Conservation (phyloP, 2,888 invertebrate species). For the Ryuthela nishihirai region DNA sequence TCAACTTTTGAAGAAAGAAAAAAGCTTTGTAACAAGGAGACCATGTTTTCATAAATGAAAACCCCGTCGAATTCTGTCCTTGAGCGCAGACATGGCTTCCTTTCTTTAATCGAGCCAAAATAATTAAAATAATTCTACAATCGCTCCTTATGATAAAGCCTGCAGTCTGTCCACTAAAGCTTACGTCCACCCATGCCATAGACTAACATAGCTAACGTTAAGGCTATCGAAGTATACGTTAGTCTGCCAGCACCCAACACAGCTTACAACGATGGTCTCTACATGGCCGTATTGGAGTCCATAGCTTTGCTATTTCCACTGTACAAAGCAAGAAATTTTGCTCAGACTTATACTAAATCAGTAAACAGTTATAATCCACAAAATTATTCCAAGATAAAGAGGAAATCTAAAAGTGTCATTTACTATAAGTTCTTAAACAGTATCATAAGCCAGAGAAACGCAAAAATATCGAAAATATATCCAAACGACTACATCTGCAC, state of each 20-base stretch:
- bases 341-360: no score
- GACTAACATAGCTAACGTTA: slow-evolving; percentile 37
- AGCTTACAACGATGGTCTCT: slow-evolving; percentile 29
- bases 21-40: slow-evolving; percentile 1
- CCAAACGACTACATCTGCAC: no score
- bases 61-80: slow-evolving; percentile 37
- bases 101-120: slow-evolving; percentile 29
- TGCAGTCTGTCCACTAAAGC: no score
- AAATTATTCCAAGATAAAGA: no score
- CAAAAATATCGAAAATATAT: no score
- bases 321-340: no score
- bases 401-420: no score
- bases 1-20: neutral
- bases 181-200: slow-evolving; percentile 31
- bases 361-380: no score
- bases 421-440: no score
- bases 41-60: slow-evolving; percentile 39
- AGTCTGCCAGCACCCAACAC: slow-evolving; percentile 35
- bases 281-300: slow-evolving; percentile 8
- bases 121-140: no score
- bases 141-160: no score
- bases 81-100: slow-evolving; percentile 36
- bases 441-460: no score
- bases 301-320: neutral
- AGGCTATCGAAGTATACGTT: slow-evolving; percentile 37